A percentile compares a stretch with the other conserved stretches of the same genome.
These are phyloP conservation scores for Haliaeetus leucogaster DNA, from an alignment of 2,113 vertebrate genomes.

Conservation along the genomic window DNA sequence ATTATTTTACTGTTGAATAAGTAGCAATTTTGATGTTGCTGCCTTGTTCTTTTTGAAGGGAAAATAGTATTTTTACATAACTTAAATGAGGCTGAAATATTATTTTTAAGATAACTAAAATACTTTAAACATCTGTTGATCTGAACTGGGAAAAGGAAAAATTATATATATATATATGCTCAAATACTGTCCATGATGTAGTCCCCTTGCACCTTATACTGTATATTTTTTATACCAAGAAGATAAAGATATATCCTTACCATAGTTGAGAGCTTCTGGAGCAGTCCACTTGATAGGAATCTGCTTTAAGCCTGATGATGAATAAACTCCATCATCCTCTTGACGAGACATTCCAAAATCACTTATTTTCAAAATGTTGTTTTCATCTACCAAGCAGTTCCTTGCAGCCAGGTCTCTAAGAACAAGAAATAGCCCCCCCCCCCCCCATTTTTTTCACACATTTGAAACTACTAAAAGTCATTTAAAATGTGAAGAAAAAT, in stretches of 20 bases:
- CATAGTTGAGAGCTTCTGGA: conserved; percentile 92
- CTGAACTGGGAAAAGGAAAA: not conserved
- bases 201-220: not conserved
- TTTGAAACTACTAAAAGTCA: no score
- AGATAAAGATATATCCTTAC: conserved; percentile 60
- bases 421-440: no score
- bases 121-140: not conserved
- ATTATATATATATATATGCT: not conserved
- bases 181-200: not conserved
- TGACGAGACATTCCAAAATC: no score
- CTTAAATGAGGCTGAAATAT: not conserved
- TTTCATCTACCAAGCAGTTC: no score
- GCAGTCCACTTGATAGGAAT: conserved; percentile 96
- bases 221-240: not conserved
- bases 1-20: not conserved
- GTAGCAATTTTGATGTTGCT: not conserved
- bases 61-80: not conserved
- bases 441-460: no score
- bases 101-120: not conserved
- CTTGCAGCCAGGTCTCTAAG: no score
- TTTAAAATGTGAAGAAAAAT: no score
- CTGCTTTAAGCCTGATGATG: not conserved
- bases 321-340: no score
- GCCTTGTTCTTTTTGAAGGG: not conserved
- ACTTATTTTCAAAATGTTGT: no score